phyloP scores from a whole-genome alignment of 2,888 invertebrate species.

The Scaptomyza tumidula region DNA sequence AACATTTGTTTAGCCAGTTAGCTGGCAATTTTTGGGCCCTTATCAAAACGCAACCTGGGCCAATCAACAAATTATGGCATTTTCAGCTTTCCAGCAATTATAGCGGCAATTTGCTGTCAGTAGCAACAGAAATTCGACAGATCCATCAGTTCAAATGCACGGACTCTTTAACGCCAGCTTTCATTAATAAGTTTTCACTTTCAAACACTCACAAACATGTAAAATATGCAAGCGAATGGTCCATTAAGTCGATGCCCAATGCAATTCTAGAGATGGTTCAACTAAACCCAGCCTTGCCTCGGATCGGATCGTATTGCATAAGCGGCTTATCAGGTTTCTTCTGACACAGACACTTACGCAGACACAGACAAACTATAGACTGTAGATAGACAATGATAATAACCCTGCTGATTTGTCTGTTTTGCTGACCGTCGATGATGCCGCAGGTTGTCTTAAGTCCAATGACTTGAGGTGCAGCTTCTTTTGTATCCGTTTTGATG shows the following conservation, averaged over 20 bases:
- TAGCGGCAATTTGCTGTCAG: conserved; percentile 47
- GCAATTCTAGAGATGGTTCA: conserved; percentile 56
- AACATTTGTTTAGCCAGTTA: conserved; percentile 32
- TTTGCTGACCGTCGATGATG: conserved; percentile 50
- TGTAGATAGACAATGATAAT: conserved; percentile 53
- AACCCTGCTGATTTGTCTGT: conserved; percentile 54
- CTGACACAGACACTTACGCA: background rate
- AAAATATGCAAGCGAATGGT: conserved; percentile 44
- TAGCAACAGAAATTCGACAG: conserved; percentile 38
- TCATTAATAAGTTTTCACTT: conserved; percentile 70
- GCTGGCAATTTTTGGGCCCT: conserved; percentile 22
- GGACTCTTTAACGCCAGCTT: conserved; percentile 61
- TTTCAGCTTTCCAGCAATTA: conserved; percentile 73
- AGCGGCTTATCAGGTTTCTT: conserved; percentile 59
- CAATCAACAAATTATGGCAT: conserved; percentile 66
- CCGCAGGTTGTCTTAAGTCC: conserved; percentile 50
- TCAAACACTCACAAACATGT: conserved; percentile 19
- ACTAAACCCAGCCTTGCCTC: conserved; percentile 7
- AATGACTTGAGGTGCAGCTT: conserved; percentile 53
- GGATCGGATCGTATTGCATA: conserved; percentile 53
- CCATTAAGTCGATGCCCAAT: conserved; percentile 53
- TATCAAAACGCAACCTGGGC: conserved; percentile 48
- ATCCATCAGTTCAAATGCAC: conserved; percentile 46
- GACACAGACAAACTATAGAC: background rate
- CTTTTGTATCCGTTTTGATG: conserved; percentile 50